Evolutionary conservation across 1,140 invertebrate genomes (phyloP).

Genomic region (Cotesia glomerata): DNA sequence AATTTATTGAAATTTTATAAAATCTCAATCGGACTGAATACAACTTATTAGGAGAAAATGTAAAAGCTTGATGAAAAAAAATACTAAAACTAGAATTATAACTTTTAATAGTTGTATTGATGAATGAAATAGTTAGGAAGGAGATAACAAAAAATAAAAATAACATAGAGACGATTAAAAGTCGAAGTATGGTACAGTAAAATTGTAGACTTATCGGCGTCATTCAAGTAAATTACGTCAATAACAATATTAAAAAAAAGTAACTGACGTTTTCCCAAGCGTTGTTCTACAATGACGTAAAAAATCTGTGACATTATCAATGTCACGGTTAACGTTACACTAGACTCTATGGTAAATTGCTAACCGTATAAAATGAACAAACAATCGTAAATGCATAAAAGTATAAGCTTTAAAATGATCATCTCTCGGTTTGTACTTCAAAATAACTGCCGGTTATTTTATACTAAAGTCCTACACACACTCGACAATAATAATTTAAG

Average conservation of each 20-base stretch:
- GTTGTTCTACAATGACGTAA: background rate
- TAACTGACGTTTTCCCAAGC: background rate
- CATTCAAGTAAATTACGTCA: background rate
- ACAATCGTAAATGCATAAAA: background rate
- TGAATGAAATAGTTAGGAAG: too few species aligned
- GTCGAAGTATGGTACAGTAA: background rate
- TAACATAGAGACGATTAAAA: background rate
- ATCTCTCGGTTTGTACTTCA: background rate
- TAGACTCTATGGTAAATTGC: background rate
- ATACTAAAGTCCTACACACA: background rate
- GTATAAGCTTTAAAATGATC: background rate
- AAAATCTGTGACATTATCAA: constrained; percentile 11
- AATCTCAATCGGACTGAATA: too few species aligned
- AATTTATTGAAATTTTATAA: too few species aligned
- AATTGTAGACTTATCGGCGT: background rate
- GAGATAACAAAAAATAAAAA: background rate
- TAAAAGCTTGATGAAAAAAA: background rate
- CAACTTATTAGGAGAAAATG: too few species aligned
- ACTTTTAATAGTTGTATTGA: too few species aligned
- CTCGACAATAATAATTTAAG: background rate
- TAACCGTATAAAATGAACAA: background rate
- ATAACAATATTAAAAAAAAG: background rate
- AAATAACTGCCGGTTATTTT: constrained; percentile 7
- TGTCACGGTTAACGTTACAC: constrained; percentile 4
- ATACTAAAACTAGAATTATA: too few species aligned